These are phyloP conservation scores for Chrysina gloriosa DNA, from an alignment of 2,888 invertebrate genomes.

Conservation along the genomic window DNA sequence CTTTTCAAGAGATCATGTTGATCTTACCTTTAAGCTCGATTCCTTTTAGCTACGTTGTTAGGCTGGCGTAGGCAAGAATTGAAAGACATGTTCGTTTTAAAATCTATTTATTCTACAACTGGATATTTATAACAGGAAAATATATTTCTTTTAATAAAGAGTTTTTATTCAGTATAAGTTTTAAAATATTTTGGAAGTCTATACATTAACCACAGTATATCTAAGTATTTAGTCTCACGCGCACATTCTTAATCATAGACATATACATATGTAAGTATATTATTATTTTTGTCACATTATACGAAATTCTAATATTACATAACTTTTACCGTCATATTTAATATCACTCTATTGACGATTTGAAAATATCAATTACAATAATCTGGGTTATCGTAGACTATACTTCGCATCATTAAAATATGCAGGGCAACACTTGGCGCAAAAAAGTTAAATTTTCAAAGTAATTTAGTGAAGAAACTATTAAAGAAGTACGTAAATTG, in stretches of 20 bases:
- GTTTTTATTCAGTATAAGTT: constrained; percentile 1
- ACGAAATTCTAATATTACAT: neutral
- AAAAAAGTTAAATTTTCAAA: no score
- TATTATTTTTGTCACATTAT: neutral
- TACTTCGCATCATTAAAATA: no score
- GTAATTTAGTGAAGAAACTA: no score
- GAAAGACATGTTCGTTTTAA: neutral
- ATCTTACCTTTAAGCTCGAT: no score
- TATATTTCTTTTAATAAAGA: constrained; percentile 25
- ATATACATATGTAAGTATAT: neutral
- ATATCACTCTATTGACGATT: constrained; percentile 24
- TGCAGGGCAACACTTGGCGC: no score
- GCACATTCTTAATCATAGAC: neutral
- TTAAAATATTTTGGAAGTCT: constrained; percentile 11
- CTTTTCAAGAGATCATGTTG: no score
- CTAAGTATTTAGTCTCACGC: constrained; percentile 3
- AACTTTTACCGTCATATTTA: constrained; percentile 15
- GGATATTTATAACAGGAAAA: constrained; percentile 34
- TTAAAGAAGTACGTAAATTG: no score
- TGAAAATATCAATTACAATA: neutral
- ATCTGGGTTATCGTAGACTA: neutral
- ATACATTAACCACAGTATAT: neutral
- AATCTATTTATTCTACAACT: constrained; percentile 29
- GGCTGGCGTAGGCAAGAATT: neutral
- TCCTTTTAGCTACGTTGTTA: no score